Evolutionary conservation across 2,113 vertebrate species (phyloP), one percentile per base, ranked within the genome.

Genomic region (Amblyornis subalaris): DNA sequence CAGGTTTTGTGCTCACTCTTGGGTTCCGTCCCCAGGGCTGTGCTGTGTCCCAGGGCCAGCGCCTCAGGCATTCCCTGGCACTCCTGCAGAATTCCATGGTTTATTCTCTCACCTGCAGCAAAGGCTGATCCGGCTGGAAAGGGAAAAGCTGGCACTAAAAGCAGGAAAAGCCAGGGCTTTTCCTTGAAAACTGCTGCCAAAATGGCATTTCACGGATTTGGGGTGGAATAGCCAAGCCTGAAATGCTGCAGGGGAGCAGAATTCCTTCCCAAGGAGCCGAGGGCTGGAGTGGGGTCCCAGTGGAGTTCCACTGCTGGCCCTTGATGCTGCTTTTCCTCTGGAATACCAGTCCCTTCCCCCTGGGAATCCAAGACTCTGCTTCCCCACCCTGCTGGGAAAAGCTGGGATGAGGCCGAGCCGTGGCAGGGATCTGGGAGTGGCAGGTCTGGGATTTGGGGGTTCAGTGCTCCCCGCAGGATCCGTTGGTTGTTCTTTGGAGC

Each of bases 261-360:
- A 65, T 40, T 23, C 50, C 38, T 50, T 48, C 36, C 2, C 2
- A 12, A 69, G 35, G 35, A 17, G 58, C 35, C 29, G 24, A 28
- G n/a, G 80, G 19, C n/a, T 19, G 61, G 9, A 6, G 24, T 29
- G 14, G 4, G 19, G 35, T 8, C 24, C 40, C 47, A 1, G 6
- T 20, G 12, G 33, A 44, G 11, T 66, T 45, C 36, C 3, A 2
- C 13, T 14, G 64, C 38, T 18, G 33, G 7, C 45, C 35, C 36
- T 29, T 0, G 0, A 1, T 4, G 33, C 38, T 60, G 64, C 18
- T 48, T 7, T n/a, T 33, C 51, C 61, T 8, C 24, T 4, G 3
- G 31, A 71, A 35, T 23, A 20, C 17, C 66, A 31, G 7, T 35
- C 62, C 66, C 14, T 54, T 23, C 36, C 50, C 38, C 6, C 38